Percentiles rank a stretch among this genome's conserved stretches.
Evolutionary conservation across 2,797 vertebrate genomes (phyloP).

Genomic region (Galaxias olidus): DNA sequence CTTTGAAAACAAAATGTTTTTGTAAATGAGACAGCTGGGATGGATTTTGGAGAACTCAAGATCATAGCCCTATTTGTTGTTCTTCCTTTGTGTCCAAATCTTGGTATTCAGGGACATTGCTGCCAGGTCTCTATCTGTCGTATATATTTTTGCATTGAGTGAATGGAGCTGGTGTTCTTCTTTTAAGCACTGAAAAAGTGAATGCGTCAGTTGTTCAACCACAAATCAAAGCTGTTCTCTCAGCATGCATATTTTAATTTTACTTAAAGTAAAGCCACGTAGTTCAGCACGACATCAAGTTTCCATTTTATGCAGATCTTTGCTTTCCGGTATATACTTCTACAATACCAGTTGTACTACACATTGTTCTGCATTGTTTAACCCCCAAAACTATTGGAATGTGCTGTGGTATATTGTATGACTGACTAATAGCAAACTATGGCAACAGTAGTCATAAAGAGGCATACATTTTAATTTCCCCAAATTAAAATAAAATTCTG

Average conservation of each 20-base stretch:
- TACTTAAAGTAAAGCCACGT: slow-evolving; percentile 18
- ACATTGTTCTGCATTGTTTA: slow-evolving; percentile 11
- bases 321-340: slow-evolving; percentile 19
- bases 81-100: slow-evolving; percentile 45
- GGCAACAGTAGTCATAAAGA: too few species aligned
- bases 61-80: slow-evolving; percentile 51
- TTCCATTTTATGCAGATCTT: slow-evolving; percentile 17
- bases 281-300: slow-evolving; percentile 15
- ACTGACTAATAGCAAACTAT: background rate
- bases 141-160: slow-evolving; percentile 24
- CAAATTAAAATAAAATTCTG: too few species aligned
- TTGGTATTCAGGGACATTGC: slow-evolving; percentile 36
- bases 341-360: slow-evolving; percentile 14
- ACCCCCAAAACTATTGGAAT: slow-evolving; percentile 9
- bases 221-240: slow-evolving; percentile 7
- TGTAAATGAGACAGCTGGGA: slow-evolving; percentile 57
- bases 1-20: slow-evolving; percentile 50
- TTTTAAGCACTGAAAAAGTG: background rate
- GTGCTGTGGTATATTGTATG: slow-evolving; percentile 4
- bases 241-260: slow-evolving; percentile 13
- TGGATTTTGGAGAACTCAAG: slow-evolving; percentile 49
- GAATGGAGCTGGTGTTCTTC: slow-evolving; percentile 25
- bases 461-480: too few species aligned
- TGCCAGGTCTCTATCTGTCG: background rate
- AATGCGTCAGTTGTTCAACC: slow-evolving; percentile 11